Evolutionary conservation across 2,888 invertebrate species (phyloP), one percentile per base, ranked within the genome.

Genomic region (Microctonus aethiopoides): DNA sequence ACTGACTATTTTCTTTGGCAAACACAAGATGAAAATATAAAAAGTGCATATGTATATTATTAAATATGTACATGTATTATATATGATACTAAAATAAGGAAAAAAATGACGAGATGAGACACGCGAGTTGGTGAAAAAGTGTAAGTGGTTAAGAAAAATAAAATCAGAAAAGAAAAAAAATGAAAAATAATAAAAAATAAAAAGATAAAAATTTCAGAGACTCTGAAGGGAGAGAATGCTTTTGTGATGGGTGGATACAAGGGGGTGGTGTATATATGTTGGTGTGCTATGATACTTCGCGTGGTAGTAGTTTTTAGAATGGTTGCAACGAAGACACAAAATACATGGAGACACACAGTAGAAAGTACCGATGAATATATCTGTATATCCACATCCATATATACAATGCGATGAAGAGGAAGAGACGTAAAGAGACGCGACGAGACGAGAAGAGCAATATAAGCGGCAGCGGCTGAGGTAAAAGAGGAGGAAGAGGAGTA

Each of bases 401-500:
- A 7, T 29, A 29, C n/a, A n/a, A n/a, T 22, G 32, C 34, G 46
- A 51, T 32, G n/a, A 61, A 60, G 13, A 56, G 63, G 65, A 70
- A 56, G 68, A 57, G 65, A 10, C 54, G 29, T 26, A 60, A 62
- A 67, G 63, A 67, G 62, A 61, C 22, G 41, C 39, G 41, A 34
- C 20, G 60, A 60, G 66, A 36, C 51, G 16, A 56, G 68, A 51
- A 60, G 20, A 36, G 41, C 51, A 60, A 60, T 57, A 67, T 59
- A 67, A 46, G 7, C n/a, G n/a, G 46, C 46, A 16, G 16, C 16
- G 46, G 46, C 16, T n/a, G 46, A 46, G 46, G 46, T 46, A 46
- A 22, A 57, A 65, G 56, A 13, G 56, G 56, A 46, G 62, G 62
- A 59, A 36, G 63, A 63, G 71, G 60, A 71, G 67, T 62, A 71